Evolutionary conservation across 1,140 invertebrate species (phyloP).

Genomic region (Brachionus manjavacas): DNA sequence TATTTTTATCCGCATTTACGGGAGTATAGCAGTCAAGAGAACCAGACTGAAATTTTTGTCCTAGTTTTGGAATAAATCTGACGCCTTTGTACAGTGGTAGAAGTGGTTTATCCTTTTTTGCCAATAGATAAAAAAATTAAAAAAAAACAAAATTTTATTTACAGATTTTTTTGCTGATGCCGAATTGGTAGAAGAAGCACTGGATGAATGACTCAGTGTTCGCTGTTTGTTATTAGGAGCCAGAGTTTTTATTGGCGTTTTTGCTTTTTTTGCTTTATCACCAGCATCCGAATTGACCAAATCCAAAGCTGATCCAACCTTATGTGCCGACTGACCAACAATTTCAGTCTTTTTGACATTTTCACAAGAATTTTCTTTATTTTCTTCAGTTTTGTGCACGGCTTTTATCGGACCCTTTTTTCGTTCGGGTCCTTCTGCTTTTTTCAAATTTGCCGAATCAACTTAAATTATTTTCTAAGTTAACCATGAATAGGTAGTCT

Average conservation of each 20-base stretch:
- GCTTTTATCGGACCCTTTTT: conserved; percentile 3
- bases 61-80: conserved; percentile 27
- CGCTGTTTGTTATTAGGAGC: background rate
- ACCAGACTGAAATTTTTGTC: background rate
- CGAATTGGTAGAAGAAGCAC: background rate
- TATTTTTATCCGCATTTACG: background rate
- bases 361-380: background rate
- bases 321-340: background rate
- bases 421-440: background rate
- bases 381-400: background rate
- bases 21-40: background rate
- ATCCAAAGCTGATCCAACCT: conserved; percentile 19
- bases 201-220: conserved; percentile 1
- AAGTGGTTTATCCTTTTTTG: background rate
- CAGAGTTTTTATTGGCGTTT: background rate
- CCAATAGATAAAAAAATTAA: background rate
- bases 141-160: background rate
- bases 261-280: background rate
- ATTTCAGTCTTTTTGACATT: background rate
- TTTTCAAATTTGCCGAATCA: conserved; percentile 5
- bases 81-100: conserved; percentile 17
- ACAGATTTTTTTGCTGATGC: background rate
- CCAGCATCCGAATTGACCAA: background rate
- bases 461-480: background rate
- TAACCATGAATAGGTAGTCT: too few relatives aligned